These are phyloP conservation scores for Xiphorhynchus elegans DNA, from an alignment of 2,113 vertebrate species.

Conservation along the genomic window DNA sequence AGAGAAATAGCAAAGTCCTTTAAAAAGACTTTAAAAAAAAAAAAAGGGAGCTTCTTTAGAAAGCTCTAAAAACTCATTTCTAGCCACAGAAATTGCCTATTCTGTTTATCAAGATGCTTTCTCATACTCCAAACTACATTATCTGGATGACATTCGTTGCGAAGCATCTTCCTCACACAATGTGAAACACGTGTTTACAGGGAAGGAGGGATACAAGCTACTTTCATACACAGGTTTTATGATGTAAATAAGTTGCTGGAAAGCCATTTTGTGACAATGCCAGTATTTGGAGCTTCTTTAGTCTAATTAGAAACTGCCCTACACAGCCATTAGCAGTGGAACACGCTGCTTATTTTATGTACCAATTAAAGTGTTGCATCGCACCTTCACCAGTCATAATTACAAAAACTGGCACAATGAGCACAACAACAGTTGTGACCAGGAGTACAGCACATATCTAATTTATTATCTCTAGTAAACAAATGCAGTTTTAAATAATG, in stretches of 20 bases:
- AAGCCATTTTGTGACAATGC: background rate
- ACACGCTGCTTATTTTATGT: background rate
- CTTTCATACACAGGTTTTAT: background rate
- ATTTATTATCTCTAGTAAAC: background rate
- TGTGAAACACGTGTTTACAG: background rate
- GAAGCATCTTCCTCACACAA: background rate
- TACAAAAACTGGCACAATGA: background rate
- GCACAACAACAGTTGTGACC: background rate
- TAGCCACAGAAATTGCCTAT: background rate
- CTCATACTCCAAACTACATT: background rate
- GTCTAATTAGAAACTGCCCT: conserved; percentile 19
- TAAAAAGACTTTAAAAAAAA: background rate
- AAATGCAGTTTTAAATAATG: background rate
- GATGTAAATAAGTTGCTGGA: conserved; percentile 26
- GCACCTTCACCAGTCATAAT: background rate
- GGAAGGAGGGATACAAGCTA: background rate
- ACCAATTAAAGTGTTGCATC: background rate
- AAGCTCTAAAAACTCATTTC: conserved; percentile 41
- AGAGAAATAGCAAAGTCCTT: conserved; percentile 1
- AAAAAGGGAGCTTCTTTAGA: background rate
- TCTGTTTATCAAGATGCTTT: conserved; percentile 16
- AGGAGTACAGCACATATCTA: background rate
- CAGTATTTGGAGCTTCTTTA: background rate
- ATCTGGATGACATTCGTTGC: background rate
- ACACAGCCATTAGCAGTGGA: background rate